Conservation (phyloP, 1,140 invertebrate genomes). For the Saxidomus purpurata region DNA sequence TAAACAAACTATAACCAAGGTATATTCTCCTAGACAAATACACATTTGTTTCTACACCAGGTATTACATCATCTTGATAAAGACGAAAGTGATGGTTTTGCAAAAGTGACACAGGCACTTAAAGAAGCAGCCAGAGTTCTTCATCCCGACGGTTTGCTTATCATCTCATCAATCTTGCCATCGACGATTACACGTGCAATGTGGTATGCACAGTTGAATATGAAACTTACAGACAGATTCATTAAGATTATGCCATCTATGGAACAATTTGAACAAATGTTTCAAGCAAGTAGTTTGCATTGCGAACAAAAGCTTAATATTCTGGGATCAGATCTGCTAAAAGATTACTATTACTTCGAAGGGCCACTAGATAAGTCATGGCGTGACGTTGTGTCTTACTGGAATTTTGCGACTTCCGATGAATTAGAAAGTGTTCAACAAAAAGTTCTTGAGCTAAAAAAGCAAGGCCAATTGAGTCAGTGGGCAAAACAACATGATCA, state of each 20-base stretch:
- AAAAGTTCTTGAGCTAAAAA: neutral
- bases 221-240: neutral
- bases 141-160: neutral
- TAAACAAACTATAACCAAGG: neutral
- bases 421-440: slow-evolving; percentile 16
- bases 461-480: slow-evolving; percentile 1
- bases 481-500: slow-evolving; percentile 47
- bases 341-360: slow-evolving; percentile 41
- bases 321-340: slow-evolving; percentile 12
- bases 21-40: too few species aligned
- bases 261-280: neutral
- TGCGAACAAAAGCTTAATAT: slow-evolving; percentile 41
- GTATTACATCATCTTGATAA: slow-evolving; percentile 37
- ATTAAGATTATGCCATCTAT: neutral
- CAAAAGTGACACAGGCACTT: neutral
- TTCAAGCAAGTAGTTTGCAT: neutral
- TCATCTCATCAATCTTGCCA: slow-evolving; percentile 2
- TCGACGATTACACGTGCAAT: neutral
- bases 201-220: neutral
- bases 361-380: slow-evolving; percentile 28
- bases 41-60: slow-evolving; percentile 12
- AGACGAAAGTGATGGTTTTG: neutral
- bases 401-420: slow-evolving; percentile 25
- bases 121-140: slow-evolving; percentile 6
- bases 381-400: slow-evolving; percentile 15